Evolutionary conservation across 2,888 invertebrate genomes (phyloP).

Genomic region (Acronicta alni): DNA sequence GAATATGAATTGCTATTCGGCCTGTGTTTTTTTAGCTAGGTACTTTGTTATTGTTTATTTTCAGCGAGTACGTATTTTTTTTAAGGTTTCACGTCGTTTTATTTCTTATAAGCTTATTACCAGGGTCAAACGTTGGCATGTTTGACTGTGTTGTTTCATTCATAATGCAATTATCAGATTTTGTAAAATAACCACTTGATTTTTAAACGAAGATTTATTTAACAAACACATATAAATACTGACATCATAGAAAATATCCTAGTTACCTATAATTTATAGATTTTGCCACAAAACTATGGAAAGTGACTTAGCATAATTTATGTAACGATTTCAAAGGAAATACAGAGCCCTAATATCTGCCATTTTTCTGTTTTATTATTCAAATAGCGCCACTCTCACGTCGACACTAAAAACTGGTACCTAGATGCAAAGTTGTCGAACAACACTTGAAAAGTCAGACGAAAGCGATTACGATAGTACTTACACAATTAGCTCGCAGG

Average conservation of each 20-base stretch:
- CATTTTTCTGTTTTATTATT: conserved; percentile 1
- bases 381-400: conserved; percentile 6
- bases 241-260: no score
- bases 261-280: no score
- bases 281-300: no score
- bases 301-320: no score
- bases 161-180: no score
- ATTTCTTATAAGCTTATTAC: neutral
- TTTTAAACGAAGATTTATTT: no score
- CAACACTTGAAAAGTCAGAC: conserved; percentile 22
- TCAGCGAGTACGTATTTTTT: neutral
- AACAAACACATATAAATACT: no score
- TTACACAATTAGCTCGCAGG: conserved; percentile 48
- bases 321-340: no score
- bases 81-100: neutral
- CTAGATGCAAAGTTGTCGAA: conserved; percentile 17
- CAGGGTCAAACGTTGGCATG: neutral
- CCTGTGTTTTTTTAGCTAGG: conserved; percentile 1
- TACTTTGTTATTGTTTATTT: neutral
- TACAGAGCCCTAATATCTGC: neutral
- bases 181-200: no score
- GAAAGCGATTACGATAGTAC: conserved; percentile 46
- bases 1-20: conserved; percentile 10
- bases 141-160: no score
- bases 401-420: conserved; percentile 16